Evolutionary conservation across 2,888 invertebrate genomes (phyloP).

Genomic region (Erebia aethiops): DNA sequence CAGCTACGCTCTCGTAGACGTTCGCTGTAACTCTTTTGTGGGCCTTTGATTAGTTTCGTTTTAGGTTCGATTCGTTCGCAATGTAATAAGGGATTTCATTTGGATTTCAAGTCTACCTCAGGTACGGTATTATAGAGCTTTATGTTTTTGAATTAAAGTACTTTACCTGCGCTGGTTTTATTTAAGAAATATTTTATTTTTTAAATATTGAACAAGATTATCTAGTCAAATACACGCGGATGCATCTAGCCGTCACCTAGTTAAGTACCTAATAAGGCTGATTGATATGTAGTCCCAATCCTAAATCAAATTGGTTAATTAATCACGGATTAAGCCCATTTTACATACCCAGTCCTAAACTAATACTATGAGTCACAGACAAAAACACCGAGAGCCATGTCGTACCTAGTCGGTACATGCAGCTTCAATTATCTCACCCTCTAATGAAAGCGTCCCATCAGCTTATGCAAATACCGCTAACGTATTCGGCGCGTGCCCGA

Average conservation of each 20-base stretch:
- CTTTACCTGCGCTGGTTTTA: too few species aligned
- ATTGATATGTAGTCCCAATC: too few species aligned
- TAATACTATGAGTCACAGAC: not conserved
- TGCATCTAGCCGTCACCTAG: too few species aligned
- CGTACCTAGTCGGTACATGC: conserved; percentile 14
- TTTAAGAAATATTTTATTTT: too few species aligned
- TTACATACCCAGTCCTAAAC: not conserved
- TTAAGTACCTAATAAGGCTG: too few species aligned
- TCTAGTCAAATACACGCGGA: too few species aligned
- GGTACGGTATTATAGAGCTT: not conserved
- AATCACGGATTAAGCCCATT: not conserved
- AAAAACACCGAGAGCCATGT: not conserved
- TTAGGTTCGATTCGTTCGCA: conserved; percentile 22
- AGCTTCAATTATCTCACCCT: conserved; percentile 38
- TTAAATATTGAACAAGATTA: too few species aligned
- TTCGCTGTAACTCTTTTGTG: conserved; percentile 37
- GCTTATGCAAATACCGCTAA: conserved; percentile 50
- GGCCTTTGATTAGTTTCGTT: conserved; percentile 38
- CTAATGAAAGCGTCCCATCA: conserved; percentile 45
- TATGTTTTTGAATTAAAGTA: too few species aligned
- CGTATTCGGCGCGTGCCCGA: conserved; percentile 40
- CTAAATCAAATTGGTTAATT: too few species aligned
- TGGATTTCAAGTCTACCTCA: not conserved
- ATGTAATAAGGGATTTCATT: conserved; percentile 18
- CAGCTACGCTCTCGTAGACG: conserved; percentile 35